Evolutionary conservation across 2,113 vertebrate species (phyloP), one percentile per base, ranked within the genome.

Genomic region (Electrona antarctica): DNA sequence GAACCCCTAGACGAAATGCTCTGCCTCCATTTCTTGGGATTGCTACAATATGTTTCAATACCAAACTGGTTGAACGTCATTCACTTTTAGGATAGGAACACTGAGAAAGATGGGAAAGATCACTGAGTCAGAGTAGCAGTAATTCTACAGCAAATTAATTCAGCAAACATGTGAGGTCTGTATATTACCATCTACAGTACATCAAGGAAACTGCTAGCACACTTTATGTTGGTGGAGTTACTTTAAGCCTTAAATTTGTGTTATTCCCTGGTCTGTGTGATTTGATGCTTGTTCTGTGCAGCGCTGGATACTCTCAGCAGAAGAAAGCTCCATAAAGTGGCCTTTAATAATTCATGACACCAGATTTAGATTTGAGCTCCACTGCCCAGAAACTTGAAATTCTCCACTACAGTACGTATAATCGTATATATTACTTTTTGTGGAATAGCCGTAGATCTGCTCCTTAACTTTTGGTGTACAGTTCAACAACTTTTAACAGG

Each of bases 281-380:
- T 93, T 83, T 90, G 63, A 63, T 81, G 84, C 85, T 83, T 83
- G 75, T 82, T 80, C 79, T 84, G 71, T 84, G 83, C 71, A 78
- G 80, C 76, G 73, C 81, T 90, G 85, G 85, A 90, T 91, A 85
- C 87, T 89, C 81, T 89, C 81, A 76, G 78, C 78, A 84, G 80
- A 86, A 85, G 83, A 91, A 89, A 84, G 77, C 88, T 88, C 85
- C 73, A 90, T 92, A 91, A 92, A 92, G 79, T 72, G 69, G 61
- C 60, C 81, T 91, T 94, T 85, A 93, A 93, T 93, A 92, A 94
- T 94, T 93, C 91, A 93, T 93, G 82, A 88, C 15, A 51, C 86
- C 87, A 87, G 80, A 91, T 92, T 91, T 89, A 88, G 90, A 91
- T 89, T 89, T 88, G 86, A 87, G 85, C 87, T 79, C 85, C 76